Conservation (phyloP, 2,888 invertebrate species). For the Nemotelus pantherinus region DNA sequence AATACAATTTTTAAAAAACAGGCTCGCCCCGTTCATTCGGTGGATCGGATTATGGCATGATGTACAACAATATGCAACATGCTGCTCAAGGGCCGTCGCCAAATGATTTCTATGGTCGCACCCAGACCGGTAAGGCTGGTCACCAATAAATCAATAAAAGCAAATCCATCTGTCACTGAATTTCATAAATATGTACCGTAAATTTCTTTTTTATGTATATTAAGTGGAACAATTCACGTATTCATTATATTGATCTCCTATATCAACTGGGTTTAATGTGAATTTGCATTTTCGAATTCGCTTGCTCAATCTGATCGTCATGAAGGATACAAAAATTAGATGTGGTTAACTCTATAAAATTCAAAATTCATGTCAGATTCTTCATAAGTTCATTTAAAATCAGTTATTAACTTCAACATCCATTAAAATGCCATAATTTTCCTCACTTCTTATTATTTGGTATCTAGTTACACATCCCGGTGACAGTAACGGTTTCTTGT, state of each 20-base stretch:
- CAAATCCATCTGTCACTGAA: slow-evolving; percentile 38
- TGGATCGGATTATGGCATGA: slow-evolving; percentile 61
- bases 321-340: background rate
- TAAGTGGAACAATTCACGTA: slow-evolving; percentile 30
- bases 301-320: slow-evolving; percentile 24
- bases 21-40: slow-evolving; percentile 65
- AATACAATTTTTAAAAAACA: slow-evolving; percentile 58
- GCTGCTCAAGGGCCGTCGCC: slow-evolving; percentile 58
- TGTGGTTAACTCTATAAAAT: slow-evolving; percentile 15
- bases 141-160: slow-evolving; percentile 42
- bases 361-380: background rate
- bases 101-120: slow-evolving; percentile 64
- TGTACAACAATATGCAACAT: slow-evolving; percentile 60
- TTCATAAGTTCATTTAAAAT: slow-evolving; percentile 24
- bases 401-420: slow-evolving; percentile 12
- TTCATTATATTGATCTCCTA: slow-evolving; percentile 29
- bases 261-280: slow-evolving; percentile 41
- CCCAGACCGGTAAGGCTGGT: slow-evolving; percentile 64
- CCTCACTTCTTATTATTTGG: background rate
- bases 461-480: background rate
- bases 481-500: slow-evolving; percentile 8
- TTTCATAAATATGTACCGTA: slow-evolving; percentile 28
- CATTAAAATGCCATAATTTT: slow-evolving; percentile 20
- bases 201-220: slow-evolving; percentile 26
- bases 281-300: slow-evolving; percentile 20